A percentile compares a stretch with the other conserved stretches of the same genome.
These are phyloP conservation scores for Drosophila sp. DNA, from an alignment of 1,140 invertebrate genomes.

Conservation along the genomic window DNA sequence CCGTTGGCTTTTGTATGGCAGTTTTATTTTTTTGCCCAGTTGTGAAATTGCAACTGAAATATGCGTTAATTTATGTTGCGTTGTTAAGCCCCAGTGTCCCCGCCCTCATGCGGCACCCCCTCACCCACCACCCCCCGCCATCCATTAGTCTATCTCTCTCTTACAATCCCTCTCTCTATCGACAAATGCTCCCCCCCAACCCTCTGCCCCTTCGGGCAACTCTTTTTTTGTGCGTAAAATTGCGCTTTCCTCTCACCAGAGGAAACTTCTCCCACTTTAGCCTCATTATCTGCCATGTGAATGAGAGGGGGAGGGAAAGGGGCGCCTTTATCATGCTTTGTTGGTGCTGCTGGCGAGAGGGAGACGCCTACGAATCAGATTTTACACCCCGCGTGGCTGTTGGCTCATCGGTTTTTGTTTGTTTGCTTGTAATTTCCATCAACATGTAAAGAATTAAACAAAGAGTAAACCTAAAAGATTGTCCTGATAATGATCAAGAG, in stretches of 20 bases:
- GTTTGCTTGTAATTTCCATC: slow-evolving; percentile 37
- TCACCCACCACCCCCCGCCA: not conserved
- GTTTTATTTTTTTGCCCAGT: slow-evolving; percentile 38
- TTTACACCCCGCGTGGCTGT: slow-evolving; percentile 3
- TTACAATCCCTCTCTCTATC: not conserved
- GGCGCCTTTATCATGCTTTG: not conserved
- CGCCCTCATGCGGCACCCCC: slow-evolving; percentile 16
- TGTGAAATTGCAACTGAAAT: slow-evolving; percentile 77
- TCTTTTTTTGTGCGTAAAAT: slow-evolving; percentile 58
- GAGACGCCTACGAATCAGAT: not conserved
- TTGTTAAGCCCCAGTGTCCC: slow-evolving; percentile 60
- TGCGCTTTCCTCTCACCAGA: slow-evolving; percentile 32
- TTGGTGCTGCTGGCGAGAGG: not conserved
- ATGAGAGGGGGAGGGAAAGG: not conserved
- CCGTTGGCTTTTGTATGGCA: slow-evolving; percentile 66
- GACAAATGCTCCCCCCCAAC: not conserved
- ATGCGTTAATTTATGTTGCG: slow-evolving; percentile 81
- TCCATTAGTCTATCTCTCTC: not conserved
- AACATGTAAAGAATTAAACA: slow-evolving; percentile 30
- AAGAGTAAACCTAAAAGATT: slow-evolving; percentile 22
- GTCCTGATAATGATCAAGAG: slow-evolving; percentile 9
- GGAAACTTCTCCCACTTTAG: slow-evolving; percentile 9
- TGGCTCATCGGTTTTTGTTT: slow-evolving; percentile 18
- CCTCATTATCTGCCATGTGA: slow-evolving; percentile 46
- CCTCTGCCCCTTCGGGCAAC: not conserved